Conservation (phyloP, 2,113 vertebrate genomes). For the Percina caprodes region DNA sequence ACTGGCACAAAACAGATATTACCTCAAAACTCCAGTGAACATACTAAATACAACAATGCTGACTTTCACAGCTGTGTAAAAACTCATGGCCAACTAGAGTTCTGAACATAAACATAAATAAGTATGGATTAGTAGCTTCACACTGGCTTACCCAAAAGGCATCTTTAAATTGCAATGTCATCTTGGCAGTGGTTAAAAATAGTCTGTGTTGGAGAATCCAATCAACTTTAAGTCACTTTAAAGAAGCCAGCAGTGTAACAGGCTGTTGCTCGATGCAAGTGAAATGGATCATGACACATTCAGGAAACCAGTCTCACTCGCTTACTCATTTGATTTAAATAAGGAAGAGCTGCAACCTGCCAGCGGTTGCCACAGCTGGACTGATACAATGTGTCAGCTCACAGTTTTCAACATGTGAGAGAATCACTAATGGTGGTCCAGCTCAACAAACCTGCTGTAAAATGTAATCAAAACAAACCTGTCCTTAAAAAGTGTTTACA, state of each 20-base stretch:
- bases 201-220: slow-evolving; percentile 2
- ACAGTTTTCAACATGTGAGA: neutral
- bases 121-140: neutral
- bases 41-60: slow-evolving; percentile 10
- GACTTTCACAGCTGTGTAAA: slow-evolving; percentile 11
- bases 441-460: neutral
- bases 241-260: neutral
- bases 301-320: slow-evolving; percentile 70
- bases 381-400: neutral
- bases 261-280: slow-evolving; percentile 38
- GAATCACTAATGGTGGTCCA: neutral
- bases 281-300: slow-evolving; percentile 51
- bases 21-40: neutral
- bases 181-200: slow-evolving; percentile 53
- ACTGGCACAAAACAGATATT: neutral
- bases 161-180: slow-evolving; percentile 91
- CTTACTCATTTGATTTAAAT: slow-evolving; percentile 74
- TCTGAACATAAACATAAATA: slow-evolving; percentile 2
- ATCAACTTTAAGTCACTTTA: slow-evolving; percentile 3
- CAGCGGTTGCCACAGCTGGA: slow-evolving; percentile 39
- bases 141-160: slow-evolving; percentile 88
- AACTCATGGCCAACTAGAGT: neutral
- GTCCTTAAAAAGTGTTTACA: neutral
- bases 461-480: neutral
- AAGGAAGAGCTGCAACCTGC: slow-evolving; percentile 78